Base-by-base conservation (phyloP, 53 echinoderm and acorn worm species). In the Arbacia lixula region DNA sequence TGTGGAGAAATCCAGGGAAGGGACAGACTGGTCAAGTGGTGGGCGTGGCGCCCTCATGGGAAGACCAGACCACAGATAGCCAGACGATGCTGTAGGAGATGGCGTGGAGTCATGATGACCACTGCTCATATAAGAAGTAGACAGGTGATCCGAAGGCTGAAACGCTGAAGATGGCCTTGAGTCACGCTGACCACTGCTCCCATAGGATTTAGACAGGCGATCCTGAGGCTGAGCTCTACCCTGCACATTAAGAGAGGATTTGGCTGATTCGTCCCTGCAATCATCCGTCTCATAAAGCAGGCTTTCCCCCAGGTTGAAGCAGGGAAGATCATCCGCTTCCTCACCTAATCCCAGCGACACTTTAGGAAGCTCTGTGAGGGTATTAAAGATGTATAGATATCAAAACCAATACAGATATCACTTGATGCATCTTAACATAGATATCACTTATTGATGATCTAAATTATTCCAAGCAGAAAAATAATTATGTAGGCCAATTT, bases 301-400 rank as follows among this genome's bases (percentile, higher is more conserved):
- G 34, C 34, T 43, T 21, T 36, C 56, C 25, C 77, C 77, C 22
- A 77, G 54, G 28, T 77, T 58, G 25, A 77, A 77, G 36, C 77
- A 77, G 20, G 77, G 77, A 19, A 77, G 60, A 24, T 74, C 74
- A 17, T 33, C 40, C 9, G 57, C 55, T 19, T 20, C 16, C 6
- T 14, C 40, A 57, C 58, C 40, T 21, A 56, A 77, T 36, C 77
- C 58, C 24, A 81, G 65, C 21, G 64, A 63, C 28, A 81, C 21
- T n/a, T 81, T 21, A 29, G 82, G 64, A 12, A 81, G 82, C 31
- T 63, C 82, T 81, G 50, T 12, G 17, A 24, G 17, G 1, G 30
- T 58, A 19, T 58, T 5, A 46, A 14, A 46, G 46, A 46, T 8
- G 46, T 46, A 46, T 46, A 46, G 46, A 46, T 46, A 10, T 21